A percentile compares a stretch with the other conserved stretches of the same genome.
Conservation (phyloP, 2,113 vertebrate genomes). For the Spermophilus dauricus region DNA sequence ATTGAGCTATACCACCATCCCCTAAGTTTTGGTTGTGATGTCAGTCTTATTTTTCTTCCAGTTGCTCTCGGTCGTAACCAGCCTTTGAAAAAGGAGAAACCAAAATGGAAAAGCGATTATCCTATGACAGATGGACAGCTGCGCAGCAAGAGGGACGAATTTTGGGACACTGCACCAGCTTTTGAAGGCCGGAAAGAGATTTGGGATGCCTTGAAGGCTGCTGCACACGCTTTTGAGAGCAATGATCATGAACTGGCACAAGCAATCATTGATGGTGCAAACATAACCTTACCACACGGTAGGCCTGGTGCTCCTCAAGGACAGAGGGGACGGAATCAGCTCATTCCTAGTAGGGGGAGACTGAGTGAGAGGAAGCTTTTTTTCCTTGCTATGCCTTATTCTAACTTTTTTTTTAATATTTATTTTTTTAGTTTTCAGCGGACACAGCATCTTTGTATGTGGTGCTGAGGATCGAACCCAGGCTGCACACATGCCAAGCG, state of each 20-base stretch:
- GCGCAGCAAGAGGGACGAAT: constrained; percentile 98
- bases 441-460: too few species aligned
- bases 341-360: background rate
- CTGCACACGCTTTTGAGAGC: constrained; percentile 97
- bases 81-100: constrained; percentile 97
- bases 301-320: constrained; percentile 78
- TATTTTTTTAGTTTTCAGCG: too few species aligned
- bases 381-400: background rate
- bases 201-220: constrained; percentile 98
- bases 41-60: constrained; percentile 81
- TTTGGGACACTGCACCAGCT: constrained; percentile 98
- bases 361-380: background rate
- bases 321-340: background rate
- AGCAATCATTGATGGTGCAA: constrained; percentile 98
- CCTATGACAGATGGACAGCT: constrained; percentile 99
- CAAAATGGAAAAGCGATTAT: constrained; percentile 99
- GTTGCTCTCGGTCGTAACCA: constrained; percentile 98
- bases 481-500: too few species aligned
- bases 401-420: background rate
- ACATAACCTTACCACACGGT: constrained; percentile 98
- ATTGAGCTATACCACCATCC: background rate
- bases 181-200: constrained; percentile 99
- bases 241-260: constrained; percentile 98
- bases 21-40: background rate
- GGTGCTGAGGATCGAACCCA: too few species aligned